phyloP scores from a whole-genome alignment of 37 sponge, comb jelly and placozoan genomes.

The Aphrocallistes beatrix region DNA sequence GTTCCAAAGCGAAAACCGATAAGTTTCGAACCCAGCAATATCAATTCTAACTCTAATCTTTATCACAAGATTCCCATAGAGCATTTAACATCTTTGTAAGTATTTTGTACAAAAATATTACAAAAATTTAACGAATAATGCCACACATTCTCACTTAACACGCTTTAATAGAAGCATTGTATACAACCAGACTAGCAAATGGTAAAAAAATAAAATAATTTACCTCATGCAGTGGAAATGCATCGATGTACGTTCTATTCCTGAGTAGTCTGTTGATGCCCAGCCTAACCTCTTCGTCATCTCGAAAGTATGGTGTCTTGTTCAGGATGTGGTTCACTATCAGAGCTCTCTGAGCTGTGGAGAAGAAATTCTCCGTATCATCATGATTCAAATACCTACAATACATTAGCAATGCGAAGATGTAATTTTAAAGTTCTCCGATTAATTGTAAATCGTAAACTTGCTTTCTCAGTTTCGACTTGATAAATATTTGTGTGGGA shows the following conservation, averaged over 20 bases:
- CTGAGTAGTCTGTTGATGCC: slow-evolving; percentile 54
- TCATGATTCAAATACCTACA: slow-evolving; percentile 1
- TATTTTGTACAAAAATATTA: too few species aligned
- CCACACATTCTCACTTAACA: not conserved
- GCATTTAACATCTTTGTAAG: too few species aligned
- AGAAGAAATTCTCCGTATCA: not conserved
- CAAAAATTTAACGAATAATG: too few species aligned
- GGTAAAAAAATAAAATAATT: not conserved
- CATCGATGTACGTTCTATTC: slow-evolving; percentile 42
- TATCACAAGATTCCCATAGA: too few species aligned
- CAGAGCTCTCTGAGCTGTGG: slow-evolving; percentile 5
- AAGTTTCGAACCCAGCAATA: too few species aligned
- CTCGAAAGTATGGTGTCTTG: not conserved
- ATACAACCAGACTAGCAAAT: not conserved
- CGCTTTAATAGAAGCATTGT: not conserved
- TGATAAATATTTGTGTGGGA: not conserved
- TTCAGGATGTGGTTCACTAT: not conserved
- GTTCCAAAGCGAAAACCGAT: too few species aligned
- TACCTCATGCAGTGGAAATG: slow-evolving; percentile 71
- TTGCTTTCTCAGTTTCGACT: slow-evolving; percentile 7
- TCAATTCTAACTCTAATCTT: too few species aligned
- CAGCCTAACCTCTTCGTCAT: slow-evolving; percentile 4
- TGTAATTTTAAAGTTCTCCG: too few species aligned
- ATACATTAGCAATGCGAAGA: too few species aligned
- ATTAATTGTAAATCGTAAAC: too few species aligned